A percentile compares a stretch with the other conserved stretches of the same genome.
Evolutionary conservation across 2,113 vertebrate genomes (phyloP).

Genomic region (Phyllostomus discolor): DNA sequence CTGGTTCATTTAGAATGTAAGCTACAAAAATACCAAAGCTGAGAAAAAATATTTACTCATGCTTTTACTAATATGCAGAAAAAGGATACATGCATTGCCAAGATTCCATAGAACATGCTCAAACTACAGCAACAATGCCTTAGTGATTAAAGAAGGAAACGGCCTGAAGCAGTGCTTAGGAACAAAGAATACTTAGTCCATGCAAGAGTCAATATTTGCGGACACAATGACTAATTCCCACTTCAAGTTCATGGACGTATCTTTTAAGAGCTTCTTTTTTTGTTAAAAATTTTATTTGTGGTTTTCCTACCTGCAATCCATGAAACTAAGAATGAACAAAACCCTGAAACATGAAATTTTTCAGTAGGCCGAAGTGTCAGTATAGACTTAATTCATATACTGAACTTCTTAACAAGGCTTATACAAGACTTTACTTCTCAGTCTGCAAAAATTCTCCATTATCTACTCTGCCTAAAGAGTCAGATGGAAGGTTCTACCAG

Average conservation of each 20-base stretch:
- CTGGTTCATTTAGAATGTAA: constrained; percentile 63
- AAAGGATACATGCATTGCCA: constrained; percentile 32
- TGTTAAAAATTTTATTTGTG: constrained; percentile 50
- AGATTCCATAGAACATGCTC: constrained; percentile 50
- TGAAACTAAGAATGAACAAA: constrained; percentile 49
- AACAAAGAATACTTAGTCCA: constrained; percentile 47
- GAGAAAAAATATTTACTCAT: constrained; percentile 69
- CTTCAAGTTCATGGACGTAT: constrained; percentile 52
- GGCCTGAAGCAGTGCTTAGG: constrained; percentile 55
- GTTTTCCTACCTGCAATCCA: constrained; percentile 56
- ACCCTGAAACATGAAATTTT: constrained; percentile 31
- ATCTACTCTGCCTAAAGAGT: constrained; percentile 11
- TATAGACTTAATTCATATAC: neutral
- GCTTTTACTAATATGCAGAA: constrained; percentile 36
- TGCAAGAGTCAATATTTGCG: constrained; percentile 50
- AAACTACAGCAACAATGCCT: constrained; percentile 44
- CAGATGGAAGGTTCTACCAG: neutral
- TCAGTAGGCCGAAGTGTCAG: neutral
- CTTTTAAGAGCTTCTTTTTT: constrained; percentile 59
- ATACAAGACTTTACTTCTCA: neutral
- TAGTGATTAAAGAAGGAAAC: constrained; percentile 52
- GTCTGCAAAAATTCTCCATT: neutral
- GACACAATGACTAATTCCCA: constrained; percentile 59
- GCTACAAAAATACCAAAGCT: constrained; percentile 57
- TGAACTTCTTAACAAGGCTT: constrained; percentile 23